Percentiles rank a stretch among this genome's conserved stretches.
phyloP scores from a whole-genome alignment of 2,113 vertebrate species.

The Scalopus aquaticus region DNA sequence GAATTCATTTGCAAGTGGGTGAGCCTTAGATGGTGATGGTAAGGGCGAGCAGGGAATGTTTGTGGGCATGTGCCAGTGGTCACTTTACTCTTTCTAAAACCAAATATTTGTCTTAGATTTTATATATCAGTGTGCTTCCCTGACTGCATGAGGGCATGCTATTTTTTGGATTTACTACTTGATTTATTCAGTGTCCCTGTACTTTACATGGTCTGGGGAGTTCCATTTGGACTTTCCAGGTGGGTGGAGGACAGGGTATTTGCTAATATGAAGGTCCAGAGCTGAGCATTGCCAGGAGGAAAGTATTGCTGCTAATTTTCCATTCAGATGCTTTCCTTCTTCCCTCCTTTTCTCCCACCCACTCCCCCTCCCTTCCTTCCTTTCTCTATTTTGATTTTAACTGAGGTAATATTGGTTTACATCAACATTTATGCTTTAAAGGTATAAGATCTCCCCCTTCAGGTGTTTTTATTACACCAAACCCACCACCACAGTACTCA shows the following conservation, averaged over 20 bases:
- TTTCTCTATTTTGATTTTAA: too few relatives aligned
- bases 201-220: neutral
- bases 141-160: too few relatives aligned
- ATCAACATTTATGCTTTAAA: too few relatives aligned
- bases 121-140: neutral
- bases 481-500: too few relatives aligned
- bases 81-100: neutral
- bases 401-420: too few relatives aligned
- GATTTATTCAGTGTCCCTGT: neutral
- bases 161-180: neutral
- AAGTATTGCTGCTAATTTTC: neutral
- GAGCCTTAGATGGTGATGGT: neutral
- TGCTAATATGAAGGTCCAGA: neutral
- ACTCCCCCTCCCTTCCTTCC: too few relatives aligned
- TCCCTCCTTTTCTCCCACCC: too few relatives aligned
- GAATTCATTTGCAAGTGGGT: neutral
- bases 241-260: neutral
- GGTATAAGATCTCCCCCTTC: too few relatives aligned
- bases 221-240: neutral
- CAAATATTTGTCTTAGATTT: neutral
- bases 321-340: neutral
- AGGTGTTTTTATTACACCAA: too few relatives aligned
- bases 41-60: neutral
- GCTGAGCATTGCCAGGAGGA: neutral
- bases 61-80: neutral